These are phyloP conservation scores for Hanleya hanleyi DNA, from an alignment of 2,888 invertebrate species.

Conservation along the genomic window DNA sequence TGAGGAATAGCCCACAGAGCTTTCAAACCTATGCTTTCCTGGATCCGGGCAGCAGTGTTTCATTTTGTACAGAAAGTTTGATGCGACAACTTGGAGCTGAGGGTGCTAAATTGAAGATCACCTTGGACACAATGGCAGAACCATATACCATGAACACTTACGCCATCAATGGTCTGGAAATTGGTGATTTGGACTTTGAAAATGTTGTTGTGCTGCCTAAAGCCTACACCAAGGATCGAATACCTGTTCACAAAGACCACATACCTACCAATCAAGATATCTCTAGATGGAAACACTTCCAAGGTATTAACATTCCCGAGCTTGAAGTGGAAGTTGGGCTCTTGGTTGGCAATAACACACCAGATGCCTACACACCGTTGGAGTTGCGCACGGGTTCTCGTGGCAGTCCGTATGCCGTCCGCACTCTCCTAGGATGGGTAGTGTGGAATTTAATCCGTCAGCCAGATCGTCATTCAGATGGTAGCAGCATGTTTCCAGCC, in stretches of 20 bases:
- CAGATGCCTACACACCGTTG: slow-evolving; percentile 29
- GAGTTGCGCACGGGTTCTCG: slow-evolving; percentile 13
- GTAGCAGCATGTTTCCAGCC: too few species aligned
- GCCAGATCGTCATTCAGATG: too few species aligned
- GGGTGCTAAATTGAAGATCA: slow-evolving; percentile 2
- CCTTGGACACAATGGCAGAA: slow-evolving; percentile 6
- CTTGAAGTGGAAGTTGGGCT: slow-evolving; percentile 17
- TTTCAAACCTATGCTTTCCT: slow-evolving; percentile 15
- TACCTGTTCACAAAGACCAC: slow-evolving; percentile 26
- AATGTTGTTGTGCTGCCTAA: slow-evolving; percentile 21
- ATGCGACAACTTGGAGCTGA: neutral
- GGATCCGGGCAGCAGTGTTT: slow-evolving; percentile 19
- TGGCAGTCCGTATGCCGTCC: slow-evolving; percentile 25
- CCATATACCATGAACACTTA: slow-evolving; percentile 1
- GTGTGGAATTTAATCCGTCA: slow-evolving; percentile 17
- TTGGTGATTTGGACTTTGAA: slow-evolving; percentile 17
- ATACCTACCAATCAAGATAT: slow-evolving; percentile 31
- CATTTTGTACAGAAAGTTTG: slow-evolving; percentile 20
- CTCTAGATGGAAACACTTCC: slow-evolving; percentile 25
- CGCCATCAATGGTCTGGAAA: slow-evolving; percentile 8
- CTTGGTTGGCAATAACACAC: slow-evolving; percentile 16
- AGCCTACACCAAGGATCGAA: slow-evolving; percentile 26
- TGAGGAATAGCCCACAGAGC: neutral
- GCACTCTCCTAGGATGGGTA: slow-evolving; percentile 23
- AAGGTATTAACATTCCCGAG: slow-evolving; percentile 19